phyloP scores from a whole-genome alignment of 2,113 vertebrate species.

The Andinoacara biseriatus region DNA sequence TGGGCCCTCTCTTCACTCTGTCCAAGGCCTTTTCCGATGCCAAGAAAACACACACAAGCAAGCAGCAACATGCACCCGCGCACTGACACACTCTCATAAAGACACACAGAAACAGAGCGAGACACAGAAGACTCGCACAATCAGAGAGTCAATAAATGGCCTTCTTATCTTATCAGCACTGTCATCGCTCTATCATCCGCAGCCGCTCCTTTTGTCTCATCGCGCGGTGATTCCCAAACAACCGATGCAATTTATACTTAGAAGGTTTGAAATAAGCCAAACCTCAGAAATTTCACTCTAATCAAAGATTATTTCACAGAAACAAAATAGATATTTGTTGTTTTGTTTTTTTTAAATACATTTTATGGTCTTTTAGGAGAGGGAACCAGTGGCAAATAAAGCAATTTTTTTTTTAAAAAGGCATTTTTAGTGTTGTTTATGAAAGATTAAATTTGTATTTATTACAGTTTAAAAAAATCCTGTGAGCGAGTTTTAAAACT shows the following conservation, averaged over 20 bases:
- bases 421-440: not conserved
- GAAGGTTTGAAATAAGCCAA: not conserved
- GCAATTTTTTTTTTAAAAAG: not conserved
- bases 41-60: constrained; percentile 68
- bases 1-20: constrained; percentile 49
- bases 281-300: not conserved
- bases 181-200: constrained; percentile 74
- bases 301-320: not conserved
- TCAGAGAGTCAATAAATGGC: constrained; percentile 69
- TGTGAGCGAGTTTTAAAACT: too few species aligned
- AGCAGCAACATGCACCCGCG: constrained; percentile 63
- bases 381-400: too few species aligned
- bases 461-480: too few species aligned
- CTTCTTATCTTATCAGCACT: constrained; percentile 76
- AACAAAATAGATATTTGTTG: not conserved
- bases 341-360: accelerated
- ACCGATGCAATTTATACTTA: constrained; percentile 12
- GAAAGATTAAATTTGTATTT: not conserved
- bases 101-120: constrained; percentile 21
- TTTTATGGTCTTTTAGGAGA: not conserved
- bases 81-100: constrained; percentile 42
- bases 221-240: constrained; percentile 26
- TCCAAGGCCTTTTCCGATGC: constrained; percentile 70
- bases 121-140: constrained; percentile 47
- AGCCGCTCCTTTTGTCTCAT: constrained; percentile 63